Conservation (phyloP, 2,888 invertebrate genomes). For the Phortica magna region DNA sequence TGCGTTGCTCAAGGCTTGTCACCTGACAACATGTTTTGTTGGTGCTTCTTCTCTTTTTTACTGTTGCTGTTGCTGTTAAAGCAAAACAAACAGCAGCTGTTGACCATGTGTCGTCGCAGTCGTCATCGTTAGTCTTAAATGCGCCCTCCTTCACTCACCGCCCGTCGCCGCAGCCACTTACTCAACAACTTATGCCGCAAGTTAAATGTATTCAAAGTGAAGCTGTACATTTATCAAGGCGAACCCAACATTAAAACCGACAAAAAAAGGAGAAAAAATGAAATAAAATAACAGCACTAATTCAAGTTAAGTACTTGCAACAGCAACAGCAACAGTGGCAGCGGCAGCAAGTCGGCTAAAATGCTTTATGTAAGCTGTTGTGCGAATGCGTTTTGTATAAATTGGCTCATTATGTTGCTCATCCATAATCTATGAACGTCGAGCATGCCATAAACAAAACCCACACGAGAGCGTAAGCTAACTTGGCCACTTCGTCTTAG, state of each 20-base stretch:
- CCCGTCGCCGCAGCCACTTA: no score
- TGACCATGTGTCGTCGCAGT: conserved; percentile 44
- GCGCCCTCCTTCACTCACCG: no score
- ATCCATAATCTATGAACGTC: conserved; percentile 72
- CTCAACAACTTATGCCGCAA: conserved; percentile 47
- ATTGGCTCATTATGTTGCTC: conserved; percentile 72
- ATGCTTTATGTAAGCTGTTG: conserved; percentile 56
- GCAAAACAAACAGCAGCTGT: conserved; percentile 48
- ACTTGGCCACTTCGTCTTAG: no score
- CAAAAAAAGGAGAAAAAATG: not conserved
- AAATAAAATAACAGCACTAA: conserved; percentile 25
- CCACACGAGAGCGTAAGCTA: conserved; percentile 37
- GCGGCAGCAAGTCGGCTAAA: conserved; percentile 43
- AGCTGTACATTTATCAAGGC: conserved; percentile 51
- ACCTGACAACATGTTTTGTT: conserved; percentile 49
- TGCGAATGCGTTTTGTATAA: conserved; percentile 64
- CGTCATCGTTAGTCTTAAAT: not conserved
- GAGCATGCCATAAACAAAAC: conserved; percentile 62
- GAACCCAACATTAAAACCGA: conserved; percentile 17
- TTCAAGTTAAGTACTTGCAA: conserved; percentile 45
- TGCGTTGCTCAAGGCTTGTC: conserved; percentile 42
- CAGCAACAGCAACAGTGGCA: not conserved
- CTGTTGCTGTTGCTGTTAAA: conserved; percentile 12
- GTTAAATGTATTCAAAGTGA: conserved; percentile 66
- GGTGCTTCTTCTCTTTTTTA: not conserved